A percentile compares a stretch with the other conserved stretches of the same genome.
Evolutionary conservation across 2,888 invertebrate genomes (phyloP).

Genomic region (Scelioninae gen. 2): DNA sequence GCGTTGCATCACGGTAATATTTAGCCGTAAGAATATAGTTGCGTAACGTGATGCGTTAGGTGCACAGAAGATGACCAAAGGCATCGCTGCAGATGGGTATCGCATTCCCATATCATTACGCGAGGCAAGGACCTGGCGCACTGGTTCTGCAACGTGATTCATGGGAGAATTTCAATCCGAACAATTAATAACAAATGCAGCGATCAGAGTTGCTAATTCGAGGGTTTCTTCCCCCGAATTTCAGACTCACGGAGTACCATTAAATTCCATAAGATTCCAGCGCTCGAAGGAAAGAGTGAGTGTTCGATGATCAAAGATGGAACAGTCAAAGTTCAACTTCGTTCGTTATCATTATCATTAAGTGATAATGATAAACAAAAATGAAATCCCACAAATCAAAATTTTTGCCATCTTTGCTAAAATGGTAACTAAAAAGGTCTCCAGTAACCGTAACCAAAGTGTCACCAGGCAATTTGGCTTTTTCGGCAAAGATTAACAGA

Average conservation of each 20-base stretch:
- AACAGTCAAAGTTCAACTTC: no score
- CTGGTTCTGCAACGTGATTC: constrained; percentile 43
- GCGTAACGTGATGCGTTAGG: constrained; percentile 49
- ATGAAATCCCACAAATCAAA: no score
- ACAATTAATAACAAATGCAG: constrained; percentile 32
- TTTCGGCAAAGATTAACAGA: no score
- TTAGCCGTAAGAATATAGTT: constrained; percentile 44
- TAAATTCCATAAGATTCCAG: no score
- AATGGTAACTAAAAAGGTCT: no score
- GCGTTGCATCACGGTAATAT: constrained; percentile 51
- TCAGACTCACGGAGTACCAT: background rate
- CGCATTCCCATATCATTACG: constrained; percentile 52
- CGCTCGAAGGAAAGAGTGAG: no score
- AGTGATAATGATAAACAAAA: no score
- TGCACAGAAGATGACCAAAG: constrained; percentile 48
- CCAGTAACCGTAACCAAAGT: no score
- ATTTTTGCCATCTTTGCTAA: no score
- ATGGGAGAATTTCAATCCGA: constrained; percentile 35
- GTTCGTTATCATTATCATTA: no score
- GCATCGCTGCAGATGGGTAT: constrained; percentile 47
- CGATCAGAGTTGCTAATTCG: constrained; percentile 5
- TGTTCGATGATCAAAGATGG: no score
- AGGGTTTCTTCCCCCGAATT: constrained; percentile 8
- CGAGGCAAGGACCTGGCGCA: constrained; percentile 31
- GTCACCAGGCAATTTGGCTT: no score